Base-by-base conservation (phyloP, 1,140 invertebrate genomes). In the Aphidius ervi region DNA sequence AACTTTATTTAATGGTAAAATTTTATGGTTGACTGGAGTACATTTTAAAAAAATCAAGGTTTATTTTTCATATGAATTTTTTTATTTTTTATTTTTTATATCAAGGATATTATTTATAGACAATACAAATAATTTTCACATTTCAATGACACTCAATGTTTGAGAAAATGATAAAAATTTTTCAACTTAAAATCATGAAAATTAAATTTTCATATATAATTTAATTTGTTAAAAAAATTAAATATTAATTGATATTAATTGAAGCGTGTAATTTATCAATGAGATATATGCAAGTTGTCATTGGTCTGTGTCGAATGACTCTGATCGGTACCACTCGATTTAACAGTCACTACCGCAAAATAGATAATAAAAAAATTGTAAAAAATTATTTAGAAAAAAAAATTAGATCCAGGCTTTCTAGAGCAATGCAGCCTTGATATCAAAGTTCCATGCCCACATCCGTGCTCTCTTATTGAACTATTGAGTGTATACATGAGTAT, bases 361-460 rank as follows among this genome's bases (percentile, higher is more conserved):
- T 61, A 57, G 23, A 31, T 31, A 31, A 31, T 31, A 31, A 31
- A 31, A 16, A 31, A 31, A 60, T 56, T 20, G 37, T 40, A 42
- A 54, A 54, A 61, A 48, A 56, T 42, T 20, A 46, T 8, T 41
- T 54, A 9, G 50, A 55, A 37, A 63, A 46, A 48, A 56, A 23
- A 63, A 68, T 53, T 65, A 9, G 56, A 68, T 63, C 49, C 59
- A 65, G 61, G 68, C 67, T 71, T 70, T 71, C 62, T 71, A 71
- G 67, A 70, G 60, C 65, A 69, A 68, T 55, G 61, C 54, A 66
- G 65, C 69, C 70, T 74, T 72, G 69, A 67, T 65, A 72, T 47
- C 57, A 56, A 53, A 56, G 64, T 65, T 67, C 62, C 64, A 67
- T 65, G 59, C 65, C 66, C 63, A 16, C 16, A 16, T 16, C 16